Base-by-base conservation (phyloP, 2,797 vertebrate species). In the Alectoris magna region DNA sequence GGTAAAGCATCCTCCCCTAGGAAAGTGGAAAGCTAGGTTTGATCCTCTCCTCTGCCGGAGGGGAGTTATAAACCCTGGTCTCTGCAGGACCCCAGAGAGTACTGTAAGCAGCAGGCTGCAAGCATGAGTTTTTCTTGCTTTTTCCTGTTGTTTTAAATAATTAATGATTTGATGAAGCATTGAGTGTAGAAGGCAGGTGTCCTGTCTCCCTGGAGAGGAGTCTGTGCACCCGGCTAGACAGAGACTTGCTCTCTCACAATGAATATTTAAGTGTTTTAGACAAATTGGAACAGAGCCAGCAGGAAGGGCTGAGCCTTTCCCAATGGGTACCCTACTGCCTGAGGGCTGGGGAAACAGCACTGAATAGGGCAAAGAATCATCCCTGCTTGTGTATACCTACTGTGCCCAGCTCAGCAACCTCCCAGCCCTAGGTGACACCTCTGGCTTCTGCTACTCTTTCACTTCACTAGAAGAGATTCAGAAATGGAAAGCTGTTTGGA, bases 111-210 rank as follows among this genome's bases (percentile, higher is more conserved):
- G 75, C 87, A 85, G 91, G 85, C 94, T 84, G 60, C 1, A 5
- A 73, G 80, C 85, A 15, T 86, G 67, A 80, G 46, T 78, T 92
- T 84, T 86, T 88, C 91, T 94, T 91, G 56, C 85, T 86, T 51
- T 88, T 96, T 91, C 77, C 94, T 94, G 90, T 53, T 94, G 56
- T 93, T 94, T 96, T 96, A 92, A 96, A 96, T 96, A 96, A 96
- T 96, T 94, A 91, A 96, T 94, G 83, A 84, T 82, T 84, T 92
- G 94, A 91, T 96, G 85, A 93, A 91, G 68, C 76, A 64, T 83
- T 71, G 87, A 92, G 80, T 63, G 67, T 60, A 60, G 91, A 72
- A 90, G 83, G 85, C 96, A 96, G 95, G 96, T 96, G 96, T 96
- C 96, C 85, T 0, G 1, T 60, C 85, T 96, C 96, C 94, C 96